phyloP scores from a whole-genome alignment of 2,113 vertebrate genomes.

The Gambusia affinis region DNA sequence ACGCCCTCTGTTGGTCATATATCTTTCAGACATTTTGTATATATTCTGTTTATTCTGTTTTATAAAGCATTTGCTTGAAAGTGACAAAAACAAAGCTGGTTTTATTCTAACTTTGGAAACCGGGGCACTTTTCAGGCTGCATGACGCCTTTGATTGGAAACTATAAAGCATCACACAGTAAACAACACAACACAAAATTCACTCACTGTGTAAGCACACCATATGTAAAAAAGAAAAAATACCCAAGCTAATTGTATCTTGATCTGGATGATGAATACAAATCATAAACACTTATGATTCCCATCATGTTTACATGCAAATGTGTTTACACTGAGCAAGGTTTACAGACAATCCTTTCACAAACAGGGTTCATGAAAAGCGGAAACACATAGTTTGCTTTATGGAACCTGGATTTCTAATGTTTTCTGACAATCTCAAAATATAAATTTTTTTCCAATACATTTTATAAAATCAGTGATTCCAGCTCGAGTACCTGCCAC shows the following conservation, averaged over 20 bases:
- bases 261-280: conserved; percentile 20
- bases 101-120: conserved; percentile 40
- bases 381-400: conserved; percentile 27
- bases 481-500: conserved; percentile 1
- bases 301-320: conserved; percentile 61
- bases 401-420: conserved; percentile 15
- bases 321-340: conserved; percentile 35
- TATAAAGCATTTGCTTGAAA: conserved; percentile 60
- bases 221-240: conserved; percentile 5
- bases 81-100: conserved; percentile 64
- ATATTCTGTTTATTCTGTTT: conserved; percentile 72
- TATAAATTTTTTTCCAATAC: not conserved
- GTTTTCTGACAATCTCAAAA: conserved; percentile 15
- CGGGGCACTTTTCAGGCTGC: conserved; percentile 36
- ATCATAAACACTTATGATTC: conserved; percentile 35
- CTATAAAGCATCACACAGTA: conserved; percentile 49
- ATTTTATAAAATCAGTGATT: conserved; percentile 7
- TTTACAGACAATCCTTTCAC: conserved; percentile 13
- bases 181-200: conserved; percentile 47
- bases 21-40: not conserved
- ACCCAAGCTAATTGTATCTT: not conserved
- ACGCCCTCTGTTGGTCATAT: conserved; percentile 15
- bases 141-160: conserved; percentile 37
- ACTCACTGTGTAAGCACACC: conserved; percentile 29
- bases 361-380: conserved; percentile 25